Percentiles rank a stretch among this genome's conserved stretches.
These are phyloP conservation scores for Toxotes jaculatrix DNA, from an alignment of 2,113 vertebrate species.

Conservation along the genomic window DNA sequence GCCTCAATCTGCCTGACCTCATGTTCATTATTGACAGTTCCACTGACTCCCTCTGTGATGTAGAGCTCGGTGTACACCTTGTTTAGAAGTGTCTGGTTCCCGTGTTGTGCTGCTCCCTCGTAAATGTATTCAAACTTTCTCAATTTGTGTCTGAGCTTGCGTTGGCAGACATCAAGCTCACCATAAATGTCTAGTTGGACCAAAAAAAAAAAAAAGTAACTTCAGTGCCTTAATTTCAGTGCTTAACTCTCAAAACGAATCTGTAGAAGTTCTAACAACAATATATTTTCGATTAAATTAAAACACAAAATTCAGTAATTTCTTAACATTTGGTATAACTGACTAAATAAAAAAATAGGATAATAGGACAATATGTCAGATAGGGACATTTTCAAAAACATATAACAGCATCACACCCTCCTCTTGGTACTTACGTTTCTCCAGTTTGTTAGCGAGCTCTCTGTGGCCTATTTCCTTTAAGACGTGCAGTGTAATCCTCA, in stretches of 20 bases:
- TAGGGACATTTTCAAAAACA: no score
- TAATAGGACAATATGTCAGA: no score
- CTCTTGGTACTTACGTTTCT: slow-evolving; percentile 23
- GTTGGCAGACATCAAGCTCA: slow-evolving; percentile 47
- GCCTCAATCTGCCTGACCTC: slow-evolving; percentile 42
- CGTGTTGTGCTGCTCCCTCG: slow-evolving; percentile 23
- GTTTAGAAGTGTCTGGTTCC: slow-evolving; percentile 19
- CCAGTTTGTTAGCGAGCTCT: slow-evolving; percentile 8
- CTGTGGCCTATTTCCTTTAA: slow-evolving; percentile 4
- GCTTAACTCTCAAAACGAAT: neutral
- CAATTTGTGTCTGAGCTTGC: slow-evolving; percentile 38
- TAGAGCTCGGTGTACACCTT: slow-evolving; percentile 44
- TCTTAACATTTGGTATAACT: neutral
- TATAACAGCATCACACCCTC: no score
- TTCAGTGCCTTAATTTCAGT: neutral
- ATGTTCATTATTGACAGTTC: slow-evolving; percentile 33
- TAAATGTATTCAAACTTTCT: slow-evolving; percentile 51
- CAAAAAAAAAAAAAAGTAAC: neutral
- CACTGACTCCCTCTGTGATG: slow-evolving; percentile 40
- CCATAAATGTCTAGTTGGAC: slow-evolving; percentile 27
- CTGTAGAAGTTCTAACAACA: no score
- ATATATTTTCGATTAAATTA: neutral
- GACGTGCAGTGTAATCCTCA: slow-evolving; percentile 25
- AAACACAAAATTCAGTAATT: neutral
- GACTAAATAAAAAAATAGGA: no score